phyloP scores from a whole-genome alignment of 2,888 invertebrate species.

The Maniola hyperantus region DNA sequence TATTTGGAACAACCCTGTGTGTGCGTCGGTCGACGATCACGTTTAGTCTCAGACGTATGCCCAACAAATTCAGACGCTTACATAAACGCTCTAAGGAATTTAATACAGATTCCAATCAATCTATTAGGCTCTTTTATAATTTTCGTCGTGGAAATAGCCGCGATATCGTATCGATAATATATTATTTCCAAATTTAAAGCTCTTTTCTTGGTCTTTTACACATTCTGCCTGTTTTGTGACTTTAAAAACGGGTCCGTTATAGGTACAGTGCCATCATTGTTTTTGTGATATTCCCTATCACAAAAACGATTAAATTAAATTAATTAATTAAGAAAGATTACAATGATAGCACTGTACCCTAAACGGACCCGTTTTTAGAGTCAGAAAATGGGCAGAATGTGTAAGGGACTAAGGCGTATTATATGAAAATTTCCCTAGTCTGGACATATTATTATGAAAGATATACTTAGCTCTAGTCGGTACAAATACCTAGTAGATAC shows the following conservation, averaged over 20 bases:
- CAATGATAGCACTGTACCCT: no score
- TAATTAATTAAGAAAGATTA: no score
- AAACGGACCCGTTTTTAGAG: no score
- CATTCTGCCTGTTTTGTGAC: neutral
- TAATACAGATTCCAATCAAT: slow-evolving; percentile 20
- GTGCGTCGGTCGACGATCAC: slow-evolving; percentile 47
- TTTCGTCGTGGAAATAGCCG: slow-evolving; percentile 54
- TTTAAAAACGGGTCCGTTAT: neutral
- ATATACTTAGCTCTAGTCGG: no score
- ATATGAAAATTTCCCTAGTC: neutral
- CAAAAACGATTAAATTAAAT: no score
- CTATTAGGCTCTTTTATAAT: slow-evolving; percentile 33
- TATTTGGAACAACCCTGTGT: slow-evolving; percentile 34
- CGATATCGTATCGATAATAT: slow-evolving; percentile 73
- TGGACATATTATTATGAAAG: neutral
- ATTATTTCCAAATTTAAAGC: slow-evolving; percentile 74
- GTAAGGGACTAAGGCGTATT: no score
- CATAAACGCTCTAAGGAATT: slow-evolving; percentile 17
- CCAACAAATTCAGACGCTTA: slow-evolving; percentile 43
- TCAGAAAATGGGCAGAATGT: no score
- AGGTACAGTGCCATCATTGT: neutral
- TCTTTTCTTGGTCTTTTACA: slow-evolving; percentile 52
- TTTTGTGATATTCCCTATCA: neutral
- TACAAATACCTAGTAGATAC: neutral
- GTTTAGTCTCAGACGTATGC: slow-evolving; percentile 20